Conservation (phyloP, 2,888 invertebrate species). For the Cryptus viduatorius region DNA sequence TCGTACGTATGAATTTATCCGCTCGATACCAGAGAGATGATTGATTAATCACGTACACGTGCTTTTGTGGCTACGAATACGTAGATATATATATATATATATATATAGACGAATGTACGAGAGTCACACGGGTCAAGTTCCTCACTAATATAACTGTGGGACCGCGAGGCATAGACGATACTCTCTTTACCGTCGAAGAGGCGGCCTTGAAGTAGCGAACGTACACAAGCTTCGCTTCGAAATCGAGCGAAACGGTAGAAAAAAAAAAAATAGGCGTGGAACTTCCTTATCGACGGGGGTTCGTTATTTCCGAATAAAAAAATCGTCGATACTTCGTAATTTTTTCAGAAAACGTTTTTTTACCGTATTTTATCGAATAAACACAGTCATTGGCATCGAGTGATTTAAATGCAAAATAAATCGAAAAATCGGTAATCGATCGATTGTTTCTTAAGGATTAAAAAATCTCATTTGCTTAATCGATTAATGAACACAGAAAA, state of each 20-base stretch:
- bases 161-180: conserved; percentile 10
- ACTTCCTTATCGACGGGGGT: conserved; percentile 43
- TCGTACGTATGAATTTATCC: conserved; percentile 30
- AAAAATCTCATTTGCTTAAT: too few species aligned
- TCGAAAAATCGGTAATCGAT: background rate
- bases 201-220: conserved; percentile 46
- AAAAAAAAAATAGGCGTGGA: conserved; percentile 51
- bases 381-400: conserved; percentile 24
- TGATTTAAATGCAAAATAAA: background rate
- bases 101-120: conserved; percentile 38
- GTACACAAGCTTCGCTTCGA: conserved; percentile 16
- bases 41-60: conserved; percentile 71
- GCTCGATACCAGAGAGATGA: conserved; percentile 60
- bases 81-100: conserved; percentile 25
- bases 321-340: conserved; percentile 26
- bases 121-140: conserved; percentile 53
- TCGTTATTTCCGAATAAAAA: conserved; percentile 41
- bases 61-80: conserved; percentile 43
- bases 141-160: background rate
- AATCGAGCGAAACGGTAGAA: conserved; percentile 15
- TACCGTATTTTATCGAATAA: background rate
- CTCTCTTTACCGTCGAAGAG: conserved; percentile 36
- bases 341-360: conserved; percentile 38
- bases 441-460: background rate
- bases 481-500: too few species aligned